These are phyloP conservation scores for Caenorhabditis becei DNA, from an alignment of 2,888 invertebrate genomes.

Conservation along the genomic window DNA sequence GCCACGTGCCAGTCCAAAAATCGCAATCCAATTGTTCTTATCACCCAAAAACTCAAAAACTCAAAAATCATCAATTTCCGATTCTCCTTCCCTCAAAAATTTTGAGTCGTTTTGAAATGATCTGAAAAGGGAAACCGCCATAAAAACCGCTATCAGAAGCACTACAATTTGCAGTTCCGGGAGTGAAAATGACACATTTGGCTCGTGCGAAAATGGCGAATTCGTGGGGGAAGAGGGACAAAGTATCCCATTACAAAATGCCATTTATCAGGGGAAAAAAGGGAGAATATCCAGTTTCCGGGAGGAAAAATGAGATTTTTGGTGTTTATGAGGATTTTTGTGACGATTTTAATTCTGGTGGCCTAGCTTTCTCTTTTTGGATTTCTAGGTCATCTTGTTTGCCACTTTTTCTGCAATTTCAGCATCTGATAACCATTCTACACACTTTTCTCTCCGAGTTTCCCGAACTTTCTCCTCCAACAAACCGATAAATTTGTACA, in stretches of 20 bases:
- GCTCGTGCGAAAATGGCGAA: too few species aligned
- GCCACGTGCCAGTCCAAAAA: background rate
- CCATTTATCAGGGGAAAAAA: background rate
- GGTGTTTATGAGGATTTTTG: background rate
- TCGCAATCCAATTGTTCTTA: too few species aligned
- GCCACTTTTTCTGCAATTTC: background rate
- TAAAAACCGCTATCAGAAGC: background rate
- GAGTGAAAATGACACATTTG: constrained; percentile 1
- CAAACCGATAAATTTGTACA: constrained; percentile 5
- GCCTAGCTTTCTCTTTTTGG: too few species aligned
- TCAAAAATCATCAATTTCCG: too few species aligned
- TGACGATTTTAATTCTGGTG: too few species aligned
- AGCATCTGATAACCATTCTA: background rate
- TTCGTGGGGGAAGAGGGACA: background rate
- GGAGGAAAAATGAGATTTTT: background rate
- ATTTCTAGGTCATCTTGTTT: too few species aligned
- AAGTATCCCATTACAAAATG: constrained; percentile 27
- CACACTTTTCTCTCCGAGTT: background rate
- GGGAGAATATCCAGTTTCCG: background rate
- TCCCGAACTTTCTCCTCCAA: constrained; percentile 9
- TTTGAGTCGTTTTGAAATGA: background rate
- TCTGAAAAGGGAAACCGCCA: background rate
- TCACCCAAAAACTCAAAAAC: too few species aligned
- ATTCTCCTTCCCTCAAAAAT: background rate
- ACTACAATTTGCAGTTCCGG: background rate